These are phyloP conservation scores for Cavia porcellus DNA, from an alignment of 2,113 vertebrate genomes.

Conservation along the genomic window DNA sequence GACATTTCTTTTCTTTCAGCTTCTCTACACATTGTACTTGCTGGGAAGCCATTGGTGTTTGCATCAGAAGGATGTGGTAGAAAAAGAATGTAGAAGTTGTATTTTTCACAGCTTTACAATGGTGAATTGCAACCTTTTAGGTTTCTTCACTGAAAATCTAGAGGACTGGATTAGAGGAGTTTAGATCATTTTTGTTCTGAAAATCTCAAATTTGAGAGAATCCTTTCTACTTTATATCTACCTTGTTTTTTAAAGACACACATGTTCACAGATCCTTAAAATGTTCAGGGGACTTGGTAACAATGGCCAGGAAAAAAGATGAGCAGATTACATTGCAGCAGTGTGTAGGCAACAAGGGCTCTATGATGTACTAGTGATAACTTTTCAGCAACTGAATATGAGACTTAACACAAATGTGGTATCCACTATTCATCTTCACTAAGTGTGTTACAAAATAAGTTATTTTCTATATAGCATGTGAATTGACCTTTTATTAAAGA, in stretches of 20 bases:
- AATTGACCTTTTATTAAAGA: not conserved
- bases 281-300: not conserved
- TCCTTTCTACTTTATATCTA: not conserved
- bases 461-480: not conserved
- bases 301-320: not conserved
- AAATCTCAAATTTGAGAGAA: not conserved
- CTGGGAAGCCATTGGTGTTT: not conserved
- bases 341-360: not conserved
- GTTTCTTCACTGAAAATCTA: not conserved
- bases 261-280: not conserved
- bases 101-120: not conserved
- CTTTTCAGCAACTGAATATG: not conserved
- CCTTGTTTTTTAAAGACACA: not conserved
- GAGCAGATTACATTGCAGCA: not conserved
- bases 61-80: not conserved
- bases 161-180: not conserved
- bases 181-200: slow-evolving; percentile 20
- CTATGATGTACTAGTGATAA: not conserved
- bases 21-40: not conserved
- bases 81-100: not conserved
- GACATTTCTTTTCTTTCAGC: not conserved
- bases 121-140: not conserved
- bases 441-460: not conserved
- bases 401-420: not conserved
- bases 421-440: not conserved